These are phyloP conservation scores for Neoaliturus tenellus DNA, from an alignment of 2,888 invertebrate genomes.

Conservation along the genomic window DNA sequence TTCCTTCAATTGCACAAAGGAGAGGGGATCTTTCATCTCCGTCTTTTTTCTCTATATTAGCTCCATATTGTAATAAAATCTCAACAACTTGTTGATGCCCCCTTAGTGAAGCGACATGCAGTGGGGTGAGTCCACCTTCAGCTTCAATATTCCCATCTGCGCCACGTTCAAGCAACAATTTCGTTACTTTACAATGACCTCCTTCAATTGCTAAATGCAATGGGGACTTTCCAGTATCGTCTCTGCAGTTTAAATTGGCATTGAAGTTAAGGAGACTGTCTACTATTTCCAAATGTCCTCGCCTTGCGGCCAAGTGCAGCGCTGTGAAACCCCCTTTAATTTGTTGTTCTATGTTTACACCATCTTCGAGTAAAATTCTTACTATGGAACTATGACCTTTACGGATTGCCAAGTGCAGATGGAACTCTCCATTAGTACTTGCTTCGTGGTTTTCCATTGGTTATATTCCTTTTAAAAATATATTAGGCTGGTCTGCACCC, in stretches of 20 bases:
- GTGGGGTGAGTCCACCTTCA: not conserved
- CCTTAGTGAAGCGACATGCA: constrained; percentile 47
- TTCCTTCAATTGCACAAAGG: constrained; percentile 38
- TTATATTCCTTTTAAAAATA: too few relatives aligned
- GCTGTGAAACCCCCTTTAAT: constrained; percentile 38
- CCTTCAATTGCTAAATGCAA: constrained; percentile 28
- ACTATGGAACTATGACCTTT: constrained; percentile 25
- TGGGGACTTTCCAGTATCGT: constrained; percentile 44
- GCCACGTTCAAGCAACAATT: constrained; percentile 26
- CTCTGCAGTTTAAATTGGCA: constrained; percentile 23
- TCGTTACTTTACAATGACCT: constrained; percentile 11
- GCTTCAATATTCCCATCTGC: constrained; percentile 10
- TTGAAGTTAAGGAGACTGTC: constrained; percentile 21
- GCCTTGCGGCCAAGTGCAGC: constrained; percentile 41
- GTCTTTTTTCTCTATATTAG: constrained; percentile 37
- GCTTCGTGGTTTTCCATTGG: not conserved
- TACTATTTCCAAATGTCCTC: constrained; percentile 49
- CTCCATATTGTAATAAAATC: constrained; percentile 27
- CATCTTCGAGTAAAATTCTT: constrained; percentile 30
- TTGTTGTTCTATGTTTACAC: constrained; percentile 16
- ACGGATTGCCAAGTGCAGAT: constrained; percentile 44
- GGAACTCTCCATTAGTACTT: not conserved
- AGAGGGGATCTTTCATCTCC: constrained; percentile 39
- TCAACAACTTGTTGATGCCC: constrained; percentile 38
- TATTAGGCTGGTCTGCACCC: too few relatives aligned